Conservation (phyloP, 2,113 vertebrate genomes). For the Heterotis niloticus region DNA sequence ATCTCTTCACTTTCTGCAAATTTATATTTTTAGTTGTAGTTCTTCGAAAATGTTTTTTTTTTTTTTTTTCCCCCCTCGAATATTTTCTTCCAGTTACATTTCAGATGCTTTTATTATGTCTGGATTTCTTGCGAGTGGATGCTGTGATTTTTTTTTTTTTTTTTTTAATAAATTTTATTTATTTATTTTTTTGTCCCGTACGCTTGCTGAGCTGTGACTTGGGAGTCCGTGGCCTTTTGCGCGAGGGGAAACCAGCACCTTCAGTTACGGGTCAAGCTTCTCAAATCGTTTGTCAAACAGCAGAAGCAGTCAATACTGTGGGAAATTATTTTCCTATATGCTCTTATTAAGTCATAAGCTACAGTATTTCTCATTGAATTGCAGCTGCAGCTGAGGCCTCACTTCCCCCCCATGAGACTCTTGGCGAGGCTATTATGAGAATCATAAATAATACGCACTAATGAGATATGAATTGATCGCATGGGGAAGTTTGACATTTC, state of each 20-base stretch:
- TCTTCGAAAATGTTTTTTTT: too few relatives aligned
- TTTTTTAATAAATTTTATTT: too few relatives aligned
- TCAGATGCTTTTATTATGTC: too few relatives aligned
- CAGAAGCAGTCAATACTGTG: constrained; percentile 69
- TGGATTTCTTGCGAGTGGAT: too few relatives aligned
- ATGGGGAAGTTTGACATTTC: constrained; percentile 71
- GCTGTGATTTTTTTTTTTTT: too few relatives aligned
- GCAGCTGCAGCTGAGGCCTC: constrained; percentile 71
- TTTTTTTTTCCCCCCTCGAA: too few relatives aligned
- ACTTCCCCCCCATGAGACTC: constrained; percentile 60
- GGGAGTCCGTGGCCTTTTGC: background rate
- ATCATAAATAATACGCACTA: constrained; percentile 82
- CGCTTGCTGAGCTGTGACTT: background rate
- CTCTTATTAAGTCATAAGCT: constrained; percentile 80
- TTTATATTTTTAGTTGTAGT: too few relatives aligned
- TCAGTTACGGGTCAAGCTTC: constrained; percentile 38
- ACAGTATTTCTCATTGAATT: constrained; percentile 81
- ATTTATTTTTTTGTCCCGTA: background rate
- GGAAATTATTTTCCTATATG: constrained; percentile 73
- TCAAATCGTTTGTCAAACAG: constrained; percentile 65
- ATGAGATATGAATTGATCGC: constrained; percentile 85
- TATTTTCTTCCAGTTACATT: too few relatives aligned
- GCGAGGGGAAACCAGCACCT: background rate
- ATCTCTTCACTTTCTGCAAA: too few relatives aligned
- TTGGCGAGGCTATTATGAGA: constrained; percentile 66